Conservation (phyloP, 2,113 vertebrate species). For the Canis aureus region DNA sequence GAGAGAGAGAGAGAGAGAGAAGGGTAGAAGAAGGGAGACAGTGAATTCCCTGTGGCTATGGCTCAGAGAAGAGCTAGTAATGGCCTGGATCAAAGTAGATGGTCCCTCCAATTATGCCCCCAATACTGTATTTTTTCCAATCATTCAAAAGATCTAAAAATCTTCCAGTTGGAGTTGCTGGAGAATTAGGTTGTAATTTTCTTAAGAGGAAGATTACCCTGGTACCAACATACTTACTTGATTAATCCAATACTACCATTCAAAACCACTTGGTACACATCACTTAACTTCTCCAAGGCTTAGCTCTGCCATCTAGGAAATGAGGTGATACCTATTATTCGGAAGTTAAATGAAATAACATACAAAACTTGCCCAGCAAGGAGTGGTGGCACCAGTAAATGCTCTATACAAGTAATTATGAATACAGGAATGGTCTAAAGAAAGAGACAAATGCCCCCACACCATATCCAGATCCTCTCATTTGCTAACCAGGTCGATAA, state of each 20-base stretch:
- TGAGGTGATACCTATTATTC: background rate
- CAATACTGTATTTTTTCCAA: background rate
- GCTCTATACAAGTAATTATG: background rate
- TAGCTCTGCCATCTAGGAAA: background rate
- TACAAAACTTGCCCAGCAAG: accelerated
- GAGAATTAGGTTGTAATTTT: background rate
- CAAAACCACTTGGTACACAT: background rate
- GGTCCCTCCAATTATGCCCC: accelerated
- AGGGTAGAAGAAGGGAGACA: background rate
- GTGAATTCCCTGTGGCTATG: background rate
- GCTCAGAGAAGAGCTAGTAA: background rate
- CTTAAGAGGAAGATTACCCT: background rate
- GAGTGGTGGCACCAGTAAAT: accelerated
- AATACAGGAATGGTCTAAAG: background rate
- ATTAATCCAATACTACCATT: background rate
- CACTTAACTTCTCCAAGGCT: background rate
- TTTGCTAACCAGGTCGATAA: background rate
- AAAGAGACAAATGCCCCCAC: background rate
- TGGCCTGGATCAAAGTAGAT: background rate
- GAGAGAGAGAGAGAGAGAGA: background rate
- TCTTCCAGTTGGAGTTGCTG: background rate
- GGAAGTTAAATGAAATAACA: background rate
- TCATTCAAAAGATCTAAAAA: background rate
- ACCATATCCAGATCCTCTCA: background rate
- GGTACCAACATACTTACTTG: background rate